Evolutionary conservation across 2,113 vertebrate species (phyloP).

Genomic region (Anser brachyrhynchus): DNA sequence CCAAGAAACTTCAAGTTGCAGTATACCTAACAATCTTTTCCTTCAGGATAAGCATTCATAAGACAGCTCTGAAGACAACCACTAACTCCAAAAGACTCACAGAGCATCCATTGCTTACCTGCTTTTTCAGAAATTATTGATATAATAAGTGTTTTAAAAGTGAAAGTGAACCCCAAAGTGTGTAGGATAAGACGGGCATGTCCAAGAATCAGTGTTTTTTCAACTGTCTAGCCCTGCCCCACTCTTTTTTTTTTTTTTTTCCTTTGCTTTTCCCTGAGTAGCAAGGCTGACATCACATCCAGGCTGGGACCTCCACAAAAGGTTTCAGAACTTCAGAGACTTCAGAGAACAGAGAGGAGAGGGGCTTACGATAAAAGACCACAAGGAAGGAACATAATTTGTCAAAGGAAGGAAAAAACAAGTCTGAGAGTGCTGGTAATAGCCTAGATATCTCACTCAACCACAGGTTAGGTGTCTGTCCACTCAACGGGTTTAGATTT

Average conservation of each 20-base stretch:
- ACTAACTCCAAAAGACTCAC: neutral
- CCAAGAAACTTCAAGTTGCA: conserved; percentile 38
- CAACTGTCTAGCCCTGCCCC: neutral
- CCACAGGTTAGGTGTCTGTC: neutral
- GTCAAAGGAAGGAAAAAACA: neutral
- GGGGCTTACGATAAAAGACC: neutral
- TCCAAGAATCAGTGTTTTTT: neutral
- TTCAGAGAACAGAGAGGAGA: neutral
- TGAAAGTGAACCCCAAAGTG: neutral
- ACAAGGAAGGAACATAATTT: neutral
- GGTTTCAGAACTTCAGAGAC: neutral
- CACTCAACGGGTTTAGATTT: neutral
- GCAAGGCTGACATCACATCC: neutral
- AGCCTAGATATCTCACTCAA: neutral
- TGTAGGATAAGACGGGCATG: neutral
- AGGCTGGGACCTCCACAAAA: neutral
- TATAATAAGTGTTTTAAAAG: neutral
- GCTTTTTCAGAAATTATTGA: neutral
- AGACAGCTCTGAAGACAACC: conserved; percentile 16
- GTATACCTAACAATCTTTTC: conserved; percentile 22
- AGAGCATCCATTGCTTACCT: neutral
- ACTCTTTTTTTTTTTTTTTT: neutral
- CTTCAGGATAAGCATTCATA: conserved; percentile 5
- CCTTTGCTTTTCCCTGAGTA: neutral
- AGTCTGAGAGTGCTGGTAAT: neutral